Evolutionary conservation across 2,888 invertebrate species (phyloP).

Genomic region (Leucophenga maculata): DNA sequence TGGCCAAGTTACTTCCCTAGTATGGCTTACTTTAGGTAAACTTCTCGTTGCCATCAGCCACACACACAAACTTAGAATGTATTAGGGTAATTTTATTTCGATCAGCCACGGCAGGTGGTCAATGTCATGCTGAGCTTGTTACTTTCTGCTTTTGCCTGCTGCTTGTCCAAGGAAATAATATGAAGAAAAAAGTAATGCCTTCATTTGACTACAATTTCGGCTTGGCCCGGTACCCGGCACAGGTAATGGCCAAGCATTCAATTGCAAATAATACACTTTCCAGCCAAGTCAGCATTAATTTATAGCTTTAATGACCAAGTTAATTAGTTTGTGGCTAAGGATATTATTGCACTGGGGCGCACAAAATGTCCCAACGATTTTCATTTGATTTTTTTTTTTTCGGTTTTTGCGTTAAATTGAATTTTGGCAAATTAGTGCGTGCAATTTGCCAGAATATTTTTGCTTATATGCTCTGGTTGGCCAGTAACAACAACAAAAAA

Average conservation of each 20-base stretch:
- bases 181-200: not conserved
- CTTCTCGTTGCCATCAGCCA: no score
- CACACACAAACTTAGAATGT: not conserved
- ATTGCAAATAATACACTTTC: conserved; percentile 25
- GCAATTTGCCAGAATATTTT: conserved; percentile 24
- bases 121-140: conserved; percentile 47
- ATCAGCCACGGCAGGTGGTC: conserved; percentile 40
- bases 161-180: not conserved
- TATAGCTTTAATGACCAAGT: conserved; percentile 52
- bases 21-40: no score
- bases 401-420: not conserved
- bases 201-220: no score
- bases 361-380: conserved; percentile 11
- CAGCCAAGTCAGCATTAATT: conserved; percentile 32
- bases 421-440: conserved; percentile 41
- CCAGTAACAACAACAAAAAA: no score
- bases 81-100: conserved; percentile 26
- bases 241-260: not conserved
- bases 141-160: conserved; percentile 26
- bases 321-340: conserved; percentile 44
- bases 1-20: no score
- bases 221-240: no score
- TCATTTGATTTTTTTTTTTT: conserved; percentile 1
- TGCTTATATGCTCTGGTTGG: no score
- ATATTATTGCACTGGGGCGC: not conserved